Percentiles rank a stretch among this genome's conserved stretches.
Conservation (phyloP, 2,113 vertebrate genomes). For the Protobothrops mucrosquamatus region DNA sequence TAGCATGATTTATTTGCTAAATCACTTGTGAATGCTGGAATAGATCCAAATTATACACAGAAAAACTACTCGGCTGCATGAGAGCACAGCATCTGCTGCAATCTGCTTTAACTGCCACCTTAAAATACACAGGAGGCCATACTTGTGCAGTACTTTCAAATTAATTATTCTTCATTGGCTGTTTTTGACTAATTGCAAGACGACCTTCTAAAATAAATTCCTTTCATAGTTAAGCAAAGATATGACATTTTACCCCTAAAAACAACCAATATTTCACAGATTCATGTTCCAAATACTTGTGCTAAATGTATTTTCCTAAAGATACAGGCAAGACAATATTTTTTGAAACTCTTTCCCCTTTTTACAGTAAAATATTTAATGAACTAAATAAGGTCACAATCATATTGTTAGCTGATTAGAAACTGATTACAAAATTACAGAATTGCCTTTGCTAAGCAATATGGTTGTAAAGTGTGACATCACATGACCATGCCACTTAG, state of each 20-base stretch:
- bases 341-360: not conserved
- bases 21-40: not conserved
- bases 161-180: slow-evolving; percentile 38
- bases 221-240: not conserved
- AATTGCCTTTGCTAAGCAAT: not conserved
- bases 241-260: not conserved
- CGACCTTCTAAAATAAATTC: slow-evolving; percentile 8
- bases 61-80: slow-evolving; percentile 19
- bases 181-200: slow-evolving; percentile 25
- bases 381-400: not conserved
- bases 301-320: not conserved
- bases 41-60: slow-evolving; percentile 30
- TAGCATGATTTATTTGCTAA: slow-evolving; percentile 29
- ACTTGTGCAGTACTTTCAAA: slow-evolving; percentile 23
- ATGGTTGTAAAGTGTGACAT: not conserved
- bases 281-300: not conserved
- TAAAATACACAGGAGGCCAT: slow-evolving; percentile 27
- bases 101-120: slow-evolving; percentile 8
- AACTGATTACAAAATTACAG: not conserved
- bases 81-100: slow-evolving; percentile 30
- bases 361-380: not conserved
- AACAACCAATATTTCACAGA: slow-evolving; percentile 12
- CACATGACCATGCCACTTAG: not conserved
- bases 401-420: not conserved
- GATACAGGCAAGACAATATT: not conserved